phyloP scores from a whole-genome alignment of 2,888 invertebrate species.

The Seira sanloemensis region DNA sequence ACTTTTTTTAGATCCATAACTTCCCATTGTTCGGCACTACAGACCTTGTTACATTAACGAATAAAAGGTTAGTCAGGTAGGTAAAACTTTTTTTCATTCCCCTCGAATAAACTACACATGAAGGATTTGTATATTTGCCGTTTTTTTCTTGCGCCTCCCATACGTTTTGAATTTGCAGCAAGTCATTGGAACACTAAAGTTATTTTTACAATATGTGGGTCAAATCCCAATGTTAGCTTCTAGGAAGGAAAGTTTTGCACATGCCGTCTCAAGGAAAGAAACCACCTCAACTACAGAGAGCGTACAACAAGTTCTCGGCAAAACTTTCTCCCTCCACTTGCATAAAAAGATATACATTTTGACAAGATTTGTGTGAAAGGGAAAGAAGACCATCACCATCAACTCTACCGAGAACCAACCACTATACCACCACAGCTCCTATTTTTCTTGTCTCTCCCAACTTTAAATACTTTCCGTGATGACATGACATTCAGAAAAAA shows the following conservation, averaged over 20 bases:
- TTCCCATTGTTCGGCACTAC: neutral
- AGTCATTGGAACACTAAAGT: neutral
- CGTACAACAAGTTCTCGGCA: conserved; percentile 3
- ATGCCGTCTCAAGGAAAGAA: neutral
- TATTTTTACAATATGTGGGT: neutral
- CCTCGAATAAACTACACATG: neutral
- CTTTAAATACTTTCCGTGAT: conserved; percentile 51
- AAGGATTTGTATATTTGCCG: no score
- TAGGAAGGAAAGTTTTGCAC: neutral
- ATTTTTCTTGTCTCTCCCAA: conserved; percentile 20
- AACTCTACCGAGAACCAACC: neutral
- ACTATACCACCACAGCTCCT: neutral
- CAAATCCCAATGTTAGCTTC: neutral
- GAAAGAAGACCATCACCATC: neutral
- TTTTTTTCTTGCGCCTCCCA: no score
- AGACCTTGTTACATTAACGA: no score
- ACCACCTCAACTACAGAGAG: neutral
- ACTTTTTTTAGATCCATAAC: neutral
- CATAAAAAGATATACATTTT: conserved; percentile 12
- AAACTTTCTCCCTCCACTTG: neutral
- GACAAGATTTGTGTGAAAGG: neutral
- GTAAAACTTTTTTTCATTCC: neutral
- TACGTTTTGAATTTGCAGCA: neutral
- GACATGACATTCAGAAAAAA: conserved; percentile 60
- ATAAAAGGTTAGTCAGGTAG: no score